Evolutionary conservation across 2,113 vertebrate genomes (phyloP), one percentile per base, ranked within the genome.

Genomic region (Heloderma charlesbogerti): DNA sequence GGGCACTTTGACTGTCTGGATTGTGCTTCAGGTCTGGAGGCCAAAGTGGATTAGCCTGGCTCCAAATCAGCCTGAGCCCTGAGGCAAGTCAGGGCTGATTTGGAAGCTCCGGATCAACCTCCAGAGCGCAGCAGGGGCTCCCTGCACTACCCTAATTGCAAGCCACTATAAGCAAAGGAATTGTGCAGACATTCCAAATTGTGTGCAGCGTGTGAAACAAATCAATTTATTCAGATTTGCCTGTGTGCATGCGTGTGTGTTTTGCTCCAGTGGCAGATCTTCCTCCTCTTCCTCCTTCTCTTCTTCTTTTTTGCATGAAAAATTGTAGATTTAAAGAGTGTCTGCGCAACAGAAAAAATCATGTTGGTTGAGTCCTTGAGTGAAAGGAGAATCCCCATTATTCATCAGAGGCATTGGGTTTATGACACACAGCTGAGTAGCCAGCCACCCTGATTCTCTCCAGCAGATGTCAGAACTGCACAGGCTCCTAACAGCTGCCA

Each of bases 381-480:
- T 18, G 45, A 87, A 72, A 66, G 34, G 31, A 48, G 18, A 88
- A 51, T 66, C 54, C 16, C 34, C 45, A 4, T 8, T 84, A 25
- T 16, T 37, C 40, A 9, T 57, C 16, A 37, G 75, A 63, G 34
- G 18, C 25, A 37, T 31, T 22, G n/a, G n/a, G 54, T 77, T 77
- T 75, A 83, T 63, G 69, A 69, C 57, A 43, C 22, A 66, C 22
- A 48, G 71, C 40, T 51, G 40, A 81, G 51, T 37, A 82, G 86
- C 34, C n/a, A n/a, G n/a, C n/a, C n/a, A n/a, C n/a, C 66, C 90
- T 83, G 43, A 67, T 51, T 74, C 54, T 75, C 69, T 88, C 85
- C 79, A 75, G 79, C 57, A 88, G 85, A 82, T 67, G 77, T 91
- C 77, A 87, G 90, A 74, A 48, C 63, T 45, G 77, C 51, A 37